phyloP scores from a whole-genome alignment of 2,888 invertebrate genomes.

The Cabera pusaria region DNA sequence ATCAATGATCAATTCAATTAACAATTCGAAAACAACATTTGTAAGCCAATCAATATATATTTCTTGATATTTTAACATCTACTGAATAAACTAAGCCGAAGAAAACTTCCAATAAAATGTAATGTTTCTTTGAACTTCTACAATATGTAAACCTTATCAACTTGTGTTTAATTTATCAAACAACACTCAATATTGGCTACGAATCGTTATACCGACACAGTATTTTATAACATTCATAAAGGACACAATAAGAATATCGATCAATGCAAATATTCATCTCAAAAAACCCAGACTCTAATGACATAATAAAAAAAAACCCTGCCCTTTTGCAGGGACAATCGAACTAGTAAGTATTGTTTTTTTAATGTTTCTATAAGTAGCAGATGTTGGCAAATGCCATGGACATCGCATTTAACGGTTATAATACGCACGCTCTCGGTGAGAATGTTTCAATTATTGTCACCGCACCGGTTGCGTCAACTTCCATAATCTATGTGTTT shows the following conservation, averaged over 20 bases:
- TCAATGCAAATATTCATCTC: conserved; percentile 14
- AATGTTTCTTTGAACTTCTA: no score
- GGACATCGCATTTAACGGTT: conserved; percentile 55
- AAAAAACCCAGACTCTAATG: conserved; percentile 34
- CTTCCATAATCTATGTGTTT: conserved; percentile 19
- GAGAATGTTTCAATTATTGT: conserved; percentile 63
- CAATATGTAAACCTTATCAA: no score
- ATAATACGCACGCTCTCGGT: conserved; percentile 43
- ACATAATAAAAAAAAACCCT: conserved; percentile 42
- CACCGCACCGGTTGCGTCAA: conserved; percentile 19
- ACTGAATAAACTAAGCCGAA: no score
- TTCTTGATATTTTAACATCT: no score
- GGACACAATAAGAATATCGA: conserved; percentile 2
- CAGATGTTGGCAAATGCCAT: conserved; percentile 71
- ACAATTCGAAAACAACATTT: no score
- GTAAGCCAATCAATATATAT: no score
- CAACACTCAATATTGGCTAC: no score
- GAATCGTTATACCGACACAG: no score
- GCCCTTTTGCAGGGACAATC: conserved; percentile 52
- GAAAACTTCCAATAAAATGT: no score
- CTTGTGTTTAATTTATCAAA: no score
- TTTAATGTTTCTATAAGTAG: conserved; percentile 58
- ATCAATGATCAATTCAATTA: no score
- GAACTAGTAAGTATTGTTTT: conserved; percentile 41
- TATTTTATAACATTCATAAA: no score